Base-by-base conservation (phyloP, 2,888 invertebrate species). In the Fragum sueziense region DNA sequence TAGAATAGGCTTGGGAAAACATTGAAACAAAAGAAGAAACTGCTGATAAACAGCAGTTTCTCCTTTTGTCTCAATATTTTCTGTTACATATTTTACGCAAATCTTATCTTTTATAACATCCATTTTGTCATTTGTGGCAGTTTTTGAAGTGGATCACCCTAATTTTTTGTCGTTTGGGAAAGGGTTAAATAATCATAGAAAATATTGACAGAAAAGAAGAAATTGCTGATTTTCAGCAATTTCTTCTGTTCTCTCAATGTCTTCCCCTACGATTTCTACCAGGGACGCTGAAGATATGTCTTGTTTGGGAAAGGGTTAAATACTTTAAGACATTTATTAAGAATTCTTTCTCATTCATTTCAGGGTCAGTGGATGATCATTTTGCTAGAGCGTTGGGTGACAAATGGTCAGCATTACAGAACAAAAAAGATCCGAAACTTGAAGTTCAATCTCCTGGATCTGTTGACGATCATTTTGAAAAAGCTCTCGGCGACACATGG, bases 391-490 rank as follows among this genome's bases (percentile, higher is more conserved):
- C 97, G 0, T 94, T 97, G 62, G 95, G 95, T 1, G 97, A 97
- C 91, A 88, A 86, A 70, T 97, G 97, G 97, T 88, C 89, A 41
- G 89, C 89, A 54, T 81, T 92, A 33, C 91, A 91, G 79, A 89
- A 89, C 20, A 86, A 90, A 70, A 88, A 87, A 59, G 90, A 90
- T 52, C 79, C 88, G 0, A 68, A 75, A 2, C 65, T 65, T 33
- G 78, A 84, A 61, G 85, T 85, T 9, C 75, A 86, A 29, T 82
- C 85, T 41, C 76, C 88, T 11, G 90, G 88, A 6, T 90, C 92
- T 6, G 97, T 97, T 52, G 97, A 97, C 93, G 97, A 97, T 92
- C 97, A 97, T 92, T 97, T 97, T 93, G 97, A 97, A 51, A 97
- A 97, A 94, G 97, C 97, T 0, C 94, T 97, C 65, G 97, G 96